Conservation (phyloP, 1,140 invertebrate species). For the Globodera rostochiensis region DNA sequence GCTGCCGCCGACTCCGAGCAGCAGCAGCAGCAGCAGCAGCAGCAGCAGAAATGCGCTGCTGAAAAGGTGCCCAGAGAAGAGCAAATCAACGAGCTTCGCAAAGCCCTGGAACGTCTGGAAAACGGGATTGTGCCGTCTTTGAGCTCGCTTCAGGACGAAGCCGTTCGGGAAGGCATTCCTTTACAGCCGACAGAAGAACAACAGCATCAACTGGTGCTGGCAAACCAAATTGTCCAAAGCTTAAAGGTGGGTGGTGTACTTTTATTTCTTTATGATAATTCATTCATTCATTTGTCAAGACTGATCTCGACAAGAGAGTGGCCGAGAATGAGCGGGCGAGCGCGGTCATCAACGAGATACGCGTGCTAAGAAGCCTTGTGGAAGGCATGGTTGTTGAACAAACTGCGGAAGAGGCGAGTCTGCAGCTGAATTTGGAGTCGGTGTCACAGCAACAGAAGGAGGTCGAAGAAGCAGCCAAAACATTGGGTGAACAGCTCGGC, state of each 20-base stretch:
- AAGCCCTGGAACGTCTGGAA: conserved; percentile 9
- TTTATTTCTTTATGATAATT: not conserved
- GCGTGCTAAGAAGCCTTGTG: not conserved
- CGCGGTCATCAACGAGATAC: not conserved
- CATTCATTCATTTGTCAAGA: not conserved
- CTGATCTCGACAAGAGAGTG: conserved; percentile 9
- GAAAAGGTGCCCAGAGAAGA: not conserved
- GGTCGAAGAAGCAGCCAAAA: conserved; percentile 4
- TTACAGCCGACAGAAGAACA: not conserved
- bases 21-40: not conserved
- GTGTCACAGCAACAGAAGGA: not conserved
- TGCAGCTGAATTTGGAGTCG: not conserved
- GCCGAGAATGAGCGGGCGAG: conserved; percentile 8
- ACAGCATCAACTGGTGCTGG: not conserved
- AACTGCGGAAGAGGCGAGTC: conserved; percentile 1
- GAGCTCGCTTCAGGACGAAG: conserved; percentile 7
- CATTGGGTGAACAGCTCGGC: conserved; percentile 3
- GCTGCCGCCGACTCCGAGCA: not conserved
- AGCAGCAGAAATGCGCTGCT: not conserved
- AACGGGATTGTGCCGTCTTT: not conserved
- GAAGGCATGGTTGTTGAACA: not conserved
- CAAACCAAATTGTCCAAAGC: not conserved
- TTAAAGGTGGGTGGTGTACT: not conserved
- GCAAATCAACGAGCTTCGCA: conserved; percentile 10
- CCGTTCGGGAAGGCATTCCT: conserved; percentile 13